Evolutionary conservation across 2,888 invertebrate genomes (phyloP), one percentile per base, ranked within the genome.

Genomic region (Parasteatoda lunata): DNA sequence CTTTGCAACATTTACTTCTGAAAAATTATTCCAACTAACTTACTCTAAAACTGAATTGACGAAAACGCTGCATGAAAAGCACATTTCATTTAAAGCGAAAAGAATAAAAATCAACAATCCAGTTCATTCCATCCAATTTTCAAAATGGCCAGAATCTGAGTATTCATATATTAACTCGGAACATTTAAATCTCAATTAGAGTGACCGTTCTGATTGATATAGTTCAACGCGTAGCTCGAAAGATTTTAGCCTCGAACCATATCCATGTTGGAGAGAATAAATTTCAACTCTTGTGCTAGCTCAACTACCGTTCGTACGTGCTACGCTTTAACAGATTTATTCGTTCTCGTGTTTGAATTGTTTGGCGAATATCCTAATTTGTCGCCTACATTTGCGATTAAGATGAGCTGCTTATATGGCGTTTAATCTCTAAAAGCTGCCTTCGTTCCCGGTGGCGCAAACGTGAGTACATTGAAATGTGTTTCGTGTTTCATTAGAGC

Each of bases 131-230:
- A 30, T 30, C 30, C 30, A 30, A 30, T 30, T 30, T 30, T 30
- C 30, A 30, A 30, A 30, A 30, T 30, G 30, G 30, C 30, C 30
- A 30, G 30, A 30, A 30, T 30, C 9, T 59, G 9, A 30, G 30
- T 30, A 30, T 30, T 30, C 30, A 30, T 30, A 30, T 30, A 30
- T 30, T 30, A 30, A 73, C 15, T 3, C 47, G 66, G 66, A 81
- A 66, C 83, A 65, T 71, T 83, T 83, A 83, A 83, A 83, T 77
- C 77, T 84, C 83, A 84, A 84, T 84, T 77, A 84, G 71, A 15
- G 83, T 54, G 52, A 64, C 72, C n/a, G 47, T 9, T 8, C 83
- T 77, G 83, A 77, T 83, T 73, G 83, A 77, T 84, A 77, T 59
- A 52, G 47, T 66, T 15, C 11, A 48, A 30, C 59, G 11, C n/a